Evolutionary conservation across 2,113 vertebrate species (phyloP).

Genomic region (Agelaius tricolor): DNA sequence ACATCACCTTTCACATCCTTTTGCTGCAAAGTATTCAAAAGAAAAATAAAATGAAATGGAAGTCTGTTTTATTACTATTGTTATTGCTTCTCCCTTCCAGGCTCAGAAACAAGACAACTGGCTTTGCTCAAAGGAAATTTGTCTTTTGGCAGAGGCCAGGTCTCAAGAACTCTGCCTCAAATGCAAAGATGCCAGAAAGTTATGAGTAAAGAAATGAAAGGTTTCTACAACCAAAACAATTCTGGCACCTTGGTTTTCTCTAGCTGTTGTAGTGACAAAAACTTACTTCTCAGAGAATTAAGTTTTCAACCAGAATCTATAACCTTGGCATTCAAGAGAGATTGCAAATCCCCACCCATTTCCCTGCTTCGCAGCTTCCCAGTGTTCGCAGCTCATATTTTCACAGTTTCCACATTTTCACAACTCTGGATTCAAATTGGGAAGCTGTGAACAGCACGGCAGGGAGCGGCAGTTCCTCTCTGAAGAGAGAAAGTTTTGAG

Average conservation of each 20-base stretch:
- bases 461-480: not conserved
- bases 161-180: not conserved
- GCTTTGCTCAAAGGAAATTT: not conserved
- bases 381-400: conserved; percentile 44
- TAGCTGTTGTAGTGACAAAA: not conserved
- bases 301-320: not conserved
- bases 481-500: not conserved
- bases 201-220: not conserved
- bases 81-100: not conserved
- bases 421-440: conserved; percentile 36
- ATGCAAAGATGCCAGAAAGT: not conserved
- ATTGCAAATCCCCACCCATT: not conserved
- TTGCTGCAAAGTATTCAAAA: not conserved
- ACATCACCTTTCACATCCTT: not conserved
- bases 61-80: not conserved
- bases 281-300: not conserved
- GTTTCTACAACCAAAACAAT: not conserved
- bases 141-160: not conserved
- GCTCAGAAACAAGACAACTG: not conserved
- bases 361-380: conserved; percentile 11
- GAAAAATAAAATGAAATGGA: not conserved
- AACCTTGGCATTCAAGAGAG: conserved; percentile 2
- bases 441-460: conserved; percentile 43
- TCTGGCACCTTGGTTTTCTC: not conserved
- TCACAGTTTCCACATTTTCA: conserved; percentile 50